These are phyloP conservation scores for Salvelinus sp. DNA, from an alignment of 2,113 vertebrate species.

Conservation along the genomic window DNA sequence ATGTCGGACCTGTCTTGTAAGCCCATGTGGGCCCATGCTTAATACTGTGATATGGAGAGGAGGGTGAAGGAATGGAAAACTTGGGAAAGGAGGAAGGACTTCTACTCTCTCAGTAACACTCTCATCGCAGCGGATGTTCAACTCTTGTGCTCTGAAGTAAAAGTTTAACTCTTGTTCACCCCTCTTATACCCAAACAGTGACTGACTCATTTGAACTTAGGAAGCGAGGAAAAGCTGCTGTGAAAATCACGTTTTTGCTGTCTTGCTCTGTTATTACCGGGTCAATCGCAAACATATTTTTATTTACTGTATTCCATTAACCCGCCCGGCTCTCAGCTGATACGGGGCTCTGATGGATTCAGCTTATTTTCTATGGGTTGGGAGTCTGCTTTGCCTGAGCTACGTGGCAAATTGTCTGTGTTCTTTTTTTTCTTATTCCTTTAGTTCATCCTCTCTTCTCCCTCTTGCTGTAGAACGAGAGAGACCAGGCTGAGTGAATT, in stretches of 20 bases:
- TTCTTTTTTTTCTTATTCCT: conserved; percentile 12
- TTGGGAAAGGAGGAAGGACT: not conserved
- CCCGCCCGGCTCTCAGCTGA: conserved; percentile 21
- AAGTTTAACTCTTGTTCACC: not conserved
- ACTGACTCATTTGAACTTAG: not conserved
- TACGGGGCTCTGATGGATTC: conserved; percentile 35
- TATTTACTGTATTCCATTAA: conserved; percentile 53
- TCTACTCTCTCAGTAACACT: not conserved
- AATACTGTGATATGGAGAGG: not conserved
- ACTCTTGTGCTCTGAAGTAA: not conserved
- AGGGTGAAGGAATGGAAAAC: not conserved
- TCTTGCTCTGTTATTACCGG: not conserved
- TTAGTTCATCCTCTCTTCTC: not conserved
- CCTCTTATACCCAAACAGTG: not conserved
- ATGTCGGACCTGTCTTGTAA: not conserved
- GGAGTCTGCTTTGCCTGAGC: conserved; percentile 22
- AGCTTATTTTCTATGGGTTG: conserved; percentile 28
- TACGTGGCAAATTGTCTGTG: conserved; percentile 29
- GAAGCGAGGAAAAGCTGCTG: not conserved
- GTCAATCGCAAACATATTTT: conserved; percentile 29
- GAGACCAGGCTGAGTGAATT: not conserved
- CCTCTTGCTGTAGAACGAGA: not conserved
- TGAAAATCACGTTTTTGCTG: not conserved
- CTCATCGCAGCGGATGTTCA: not conserved
- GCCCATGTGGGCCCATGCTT: not conserved